phyloP scores from a whole-genome alignment of 2,113 vertebrate species.

The Megalops atlanticus region DNA sequence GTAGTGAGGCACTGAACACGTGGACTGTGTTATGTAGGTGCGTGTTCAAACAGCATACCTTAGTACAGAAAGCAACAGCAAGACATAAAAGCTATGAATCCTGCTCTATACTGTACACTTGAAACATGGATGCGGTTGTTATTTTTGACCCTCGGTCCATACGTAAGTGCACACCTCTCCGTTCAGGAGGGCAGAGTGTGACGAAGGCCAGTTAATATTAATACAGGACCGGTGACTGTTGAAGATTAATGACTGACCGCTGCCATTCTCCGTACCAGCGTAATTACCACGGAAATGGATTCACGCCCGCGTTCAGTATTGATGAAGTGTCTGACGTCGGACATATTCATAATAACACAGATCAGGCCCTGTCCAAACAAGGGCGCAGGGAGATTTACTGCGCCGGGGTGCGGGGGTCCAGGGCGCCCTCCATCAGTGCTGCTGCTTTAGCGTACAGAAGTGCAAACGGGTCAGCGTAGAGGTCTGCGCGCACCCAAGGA shows the following conservation, averaged over 20 bases:
- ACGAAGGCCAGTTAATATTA: slow-evolving; percentile 7
- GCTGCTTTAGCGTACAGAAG: not conserved
- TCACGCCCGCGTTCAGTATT: slow-evolving; percentile 31
- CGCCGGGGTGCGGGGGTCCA: not conserved
- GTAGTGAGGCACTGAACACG: not conserved
- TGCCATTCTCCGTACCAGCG: slow-evolving; percentile 5
- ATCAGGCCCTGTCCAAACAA: slow-evolving; percentile 42
- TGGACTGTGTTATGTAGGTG: not conserved
- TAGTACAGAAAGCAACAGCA: not conserved
- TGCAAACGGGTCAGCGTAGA: not conserved
- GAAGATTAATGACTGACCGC: slow-evolving; percentile 43
- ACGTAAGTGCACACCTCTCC: no score
- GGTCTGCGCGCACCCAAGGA: not conserved
- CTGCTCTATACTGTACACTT: not conserved
- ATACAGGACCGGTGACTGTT: not conserved
- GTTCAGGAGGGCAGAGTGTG: not conserved
- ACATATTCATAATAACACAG: slow-evolving; percentile 41
- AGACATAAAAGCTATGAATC: not conserved
- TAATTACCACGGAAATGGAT: slow-evolving; percentile 42
- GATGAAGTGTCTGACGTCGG: slow-evolving; percentile 35
- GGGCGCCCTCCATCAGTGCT: not conserved
- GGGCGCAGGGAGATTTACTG: slow-evolving; percentile 42
- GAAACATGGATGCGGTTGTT: not conserved
- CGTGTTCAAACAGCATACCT: not conserved
- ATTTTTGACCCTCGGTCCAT: no score